Percentiles rank a stretch among this genome's conserved stretches.
These are phyloP conservation scores for Mesorhabditis spiculigera DNA, from an alignment of 2,888 invertebrate genomes.

Conservation along the genomic window DNA sequence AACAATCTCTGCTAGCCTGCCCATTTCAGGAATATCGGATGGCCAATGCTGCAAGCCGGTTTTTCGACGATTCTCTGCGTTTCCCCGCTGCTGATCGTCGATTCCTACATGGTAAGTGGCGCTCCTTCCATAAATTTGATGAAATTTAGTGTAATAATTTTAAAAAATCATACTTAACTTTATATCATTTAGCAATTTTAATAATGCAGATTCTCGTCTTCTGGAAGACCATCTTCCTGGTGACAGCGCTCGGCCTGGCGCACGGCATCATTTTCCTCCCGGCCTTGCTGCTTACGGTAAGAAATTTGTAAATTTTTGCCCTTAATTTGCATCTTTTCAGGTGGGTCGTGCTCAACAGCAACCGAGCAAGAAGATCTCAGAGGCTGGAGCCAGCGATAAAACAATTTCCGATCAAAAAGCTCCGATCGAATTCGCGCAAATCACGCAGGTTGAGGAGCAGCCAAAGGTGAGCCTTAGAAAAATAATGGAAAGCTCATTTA, in stretches of 20 bases:
- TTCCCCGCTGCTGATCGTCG: constrained; percentile 31
- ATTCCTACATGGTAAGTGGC: constrained; percentile 37
- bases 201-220: constrained; percentile 24
- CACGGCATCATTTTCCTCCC: constrained; percentile 47
- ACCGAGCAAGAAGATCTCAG: neutral
- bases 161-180: too few relatives aligned
- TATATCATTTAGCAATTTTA: too few relatives aligned
- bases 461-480: neutral
- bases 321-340: neutral
- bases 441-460: neutral
- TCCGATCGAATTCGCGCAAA: neutral
- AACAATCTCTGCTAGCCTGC: neutral
- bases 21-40: constrained; percentile 33
- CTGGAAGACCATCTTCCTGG: constrained; percentile 41
- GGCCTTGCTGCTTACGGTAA: constrained; percentile 36
- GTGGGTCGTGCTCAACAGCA: neutral
- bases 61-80: constrained; percentile 38
- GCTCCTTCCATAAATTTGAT: neutral
- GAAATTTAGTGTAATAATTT: too few relatives aligned
- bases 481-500: too few relatives aligned
- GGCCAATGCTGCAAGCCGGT: constrained; percentile 50
- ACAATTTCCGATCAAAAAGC: constrained; percentile 1
- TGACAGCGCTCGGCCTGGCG: constrained; percentile 34
- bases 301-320: neutral
- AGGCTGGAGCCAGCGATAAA: neutral